These are phyloP conservation scores for Brachyptera risi DNA, from an alignment of 2,888 invertebrate genomes.

Conservation along the genomic window DNA sequence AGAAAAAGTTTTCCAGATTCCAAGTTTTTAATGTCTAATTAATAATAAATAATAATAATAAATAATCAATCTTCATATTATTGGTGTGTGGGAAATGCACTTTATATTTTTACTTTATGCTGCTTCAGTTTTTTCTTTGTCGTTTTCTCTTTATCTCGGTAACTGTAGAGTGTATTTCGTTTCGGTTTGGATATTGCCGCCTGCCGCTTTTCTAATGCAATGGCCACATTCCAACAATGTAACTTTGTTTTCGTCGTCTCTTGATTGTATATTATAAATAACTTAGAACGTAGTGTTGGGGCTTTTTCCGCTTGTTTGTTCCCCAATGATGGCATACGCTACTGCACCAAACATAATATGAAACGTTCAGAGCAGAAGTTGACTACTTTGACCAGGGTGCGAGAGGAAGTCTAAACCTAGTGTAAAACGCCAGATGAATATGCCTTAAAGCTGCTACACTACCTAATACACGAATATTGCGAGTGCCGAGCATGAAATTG, in stretches of 20 bases:
- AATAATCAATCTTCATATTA: conserved; percentile 28
- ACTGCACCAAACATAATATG: too few species aligned
- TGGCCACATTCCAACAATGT: conserved; percentile 33
- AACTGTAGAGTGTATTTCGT: background rate
- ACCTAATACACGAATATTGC: too few species aligned
- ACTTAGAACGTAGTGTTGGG: background rate
- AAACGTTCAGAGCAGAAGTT: conserved; percentile 76
- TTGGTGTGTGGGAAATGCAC: conserved; percentile 37
- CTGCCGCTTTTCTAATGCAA: too few species aligned
- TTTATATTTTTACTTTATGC: conserved; percentile 28
- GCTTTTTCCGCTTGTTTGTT: background rate
- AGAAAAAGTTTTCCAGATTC: conserved; percentile 17
- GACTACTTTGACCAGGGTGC: background rate
- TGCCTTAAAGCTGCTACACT: conserved; percentile 13
- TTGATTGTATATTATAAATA: background rate
- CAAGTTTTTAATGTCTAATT: conserved; percentile 18
- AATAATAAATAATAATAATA: conserved; percentile 10
- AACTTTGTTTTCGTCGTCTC: conserved; percentile 26
- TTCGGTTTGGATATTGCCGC: too few species aligned
- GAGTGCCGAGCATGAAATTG: too few species aligned
- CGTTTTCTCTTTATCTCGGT: background rate
- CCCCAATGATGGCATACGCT: conserved; percentile 67
- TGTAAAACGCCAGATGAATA: conserved; percentile 1
- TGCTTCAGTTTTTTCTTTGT: conserved; percentile 14
- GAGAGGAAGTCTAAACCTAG: conserved; percentile 6